Evolutionary conservation across 2,113 vertebrate species (phyloP).

Genomic region (Corythaeola cristata): DNA sequence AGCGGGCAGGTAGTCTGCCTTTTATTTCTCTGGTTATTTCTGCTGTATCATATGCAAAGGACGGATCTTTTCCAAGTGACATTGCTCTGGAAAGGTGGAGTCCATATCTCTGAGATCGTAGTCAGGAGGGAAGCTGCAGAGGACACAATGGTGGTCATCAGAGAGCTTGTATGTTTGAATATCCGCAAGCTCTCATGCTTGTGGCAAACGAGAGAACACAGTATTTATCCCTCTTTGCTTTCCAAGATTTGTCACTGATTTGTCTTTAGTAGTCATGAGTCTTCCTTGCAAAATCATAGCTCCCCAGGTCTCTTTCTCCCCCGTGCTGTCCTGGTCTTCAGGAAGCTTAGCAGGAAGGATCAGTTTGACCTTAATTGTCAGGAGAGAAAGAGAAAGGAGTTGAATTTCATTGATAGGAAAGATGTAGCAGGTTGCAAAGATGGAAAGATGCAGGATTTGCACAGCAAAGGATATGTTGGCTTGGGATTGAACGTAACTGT

Average conservation of each 20-base stretch:
- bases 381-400: background rate
- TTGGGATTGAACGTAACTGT: background rate
- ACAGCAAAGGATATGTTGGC: background rate
- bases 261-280: background rate
- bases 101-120: fast-evolving
- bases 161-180: background rate
- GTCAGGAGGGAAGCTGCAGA: background rate
- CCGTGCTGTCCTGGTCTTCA: background rate
- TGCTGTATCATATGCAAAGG: background rate
- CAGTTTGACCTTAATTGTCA: background rate
- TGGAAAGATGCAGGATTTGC: background rate
- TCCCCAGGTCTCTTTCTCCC: background rate
- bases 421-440: background rate
- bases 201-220: background rate
- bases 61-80: background rate
- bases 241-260: background rate
- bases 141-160: fast-evolving
- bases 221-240: background rate
- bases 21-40: background rate
- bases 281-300: background rate
- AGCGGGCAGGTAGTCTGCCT: background rate
- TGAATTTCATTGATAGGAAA: background rate
- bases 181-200: background rate
- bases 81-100: background rate
- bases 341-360: background rate